Base-by-base conservation (phyloP, 2,797 vertebrate species). In the Danio aesculapii region DNA sequence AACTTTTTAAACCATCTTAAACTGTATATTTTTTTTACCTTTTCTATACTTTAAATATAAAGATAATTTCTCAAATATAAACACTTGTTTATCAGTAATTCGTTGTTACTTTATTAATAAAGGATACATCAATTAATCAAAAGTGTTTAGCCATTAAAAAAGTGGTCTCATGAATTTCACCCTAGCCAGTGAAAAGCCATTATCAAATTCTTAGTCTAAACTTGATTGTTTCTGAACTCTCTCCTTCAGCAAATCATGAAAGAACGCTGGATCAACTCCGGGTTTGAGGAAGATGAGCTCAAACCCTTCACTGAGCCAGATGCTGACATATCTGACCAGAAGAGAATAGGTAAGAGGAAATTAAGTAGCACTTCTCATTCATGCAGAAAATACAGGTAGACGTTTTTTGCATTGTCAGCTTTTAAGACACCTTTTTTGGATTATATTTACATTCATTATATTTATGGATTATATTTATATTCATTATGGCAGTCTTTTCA, bases 261-360 rank as follows among this genome's bases (percentile, higher is more conserved):
- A 93, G 98, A 99, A 90, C 96, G 98, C 77, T 99, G 98, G 98
- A 99, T 99, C 92, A 99, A 99, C 19, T 94, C 96, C 41, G 97
- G 97, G 46, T 96, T 96, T 13, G 98, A 99, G 41, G 98, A 99
- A 41, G 97, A 99, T 16, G 97, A 99, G 79, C 96, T 99, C n/a
- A 99, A 97, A 90, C 97, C 98, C 61, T 99, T 98, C 81, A 91
- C 94, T 39, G 97, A 99, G 87, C 97, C 97, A 70, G 98, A 98
- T 86, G 88, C 97, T 85, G 97, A 99, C 93, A 99, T 99, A 91
- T 94, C 96, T 8, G 98, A 99, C 90, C 96, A 97, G 93, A 99
- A 98, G 88, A 96, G 97, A 94, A 99, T 99, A 96, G 98, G 98
- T 98, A 94, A 62, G 0, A 12, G 44, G 12, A 44, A 49, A 17